Conservation (phyloP, 2,888 invertebrate genomes). For the Pegoplata infirma region DNA sequence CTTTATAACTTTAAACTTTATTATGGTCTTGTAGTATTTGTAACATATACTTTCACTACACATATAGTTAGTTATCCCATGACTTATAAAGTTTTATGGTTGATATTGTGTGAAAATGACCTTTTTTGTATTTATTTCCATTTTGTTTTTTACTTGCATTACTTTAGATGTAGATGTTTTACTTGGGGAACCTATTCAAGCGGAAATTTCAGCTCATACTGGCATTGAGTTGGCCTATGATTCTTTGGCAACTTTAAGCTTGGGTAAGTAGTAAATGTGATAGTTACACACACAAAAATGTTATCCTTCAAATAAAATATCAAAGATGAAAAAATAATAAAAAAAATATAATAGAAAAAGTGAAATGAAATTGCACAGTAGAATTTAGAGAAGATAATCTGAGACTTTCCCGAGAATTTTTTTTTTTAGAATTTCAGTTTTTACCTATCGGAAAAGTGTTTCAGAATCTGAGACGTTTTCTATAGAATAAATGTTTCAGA, state of each 20-base stretch:
- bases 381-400: neutral
- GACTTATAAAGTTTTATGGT: conserved; percentile 48
- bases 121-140: conserved; percentile 24
- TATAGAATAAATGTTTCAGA: too few relatives aligned
- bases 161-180: conserved; percentile 83
- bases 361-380: neutral
- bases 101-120: conserved; percentile 50
- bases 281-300: neutral
- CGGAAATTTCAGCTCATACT: conserved; percentile 85
- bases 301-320: conserved; percentile 28
- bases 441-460: too few relatives aligned
- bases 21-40: conserved; percentile 19
- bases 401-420: too few relatives aligned
- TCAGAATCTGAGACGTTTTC: too few relatives aligned
- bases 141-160: conserved; percentile 35
- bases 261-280: conserved; percentile 79
- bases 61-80: conserved; percentile 29
- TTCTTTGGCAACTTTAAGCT: conserved; percentile 84
- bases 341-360: too few relatives aligned
- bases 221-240: conserved; percentile 87
- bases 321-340: neutral
- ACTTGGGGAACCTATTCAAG: conserved; percentile 87
- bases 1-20: conserved; percentile 45
- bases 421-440: too few relatives aligned
- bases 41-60: conserved; percentile 31